Evolutionary conservation across 2,113 vertebrate genomes (phyloP), one percentile per base, ranked within the genome.

Genomic region (Burhinus oedicnemus): DNA sequence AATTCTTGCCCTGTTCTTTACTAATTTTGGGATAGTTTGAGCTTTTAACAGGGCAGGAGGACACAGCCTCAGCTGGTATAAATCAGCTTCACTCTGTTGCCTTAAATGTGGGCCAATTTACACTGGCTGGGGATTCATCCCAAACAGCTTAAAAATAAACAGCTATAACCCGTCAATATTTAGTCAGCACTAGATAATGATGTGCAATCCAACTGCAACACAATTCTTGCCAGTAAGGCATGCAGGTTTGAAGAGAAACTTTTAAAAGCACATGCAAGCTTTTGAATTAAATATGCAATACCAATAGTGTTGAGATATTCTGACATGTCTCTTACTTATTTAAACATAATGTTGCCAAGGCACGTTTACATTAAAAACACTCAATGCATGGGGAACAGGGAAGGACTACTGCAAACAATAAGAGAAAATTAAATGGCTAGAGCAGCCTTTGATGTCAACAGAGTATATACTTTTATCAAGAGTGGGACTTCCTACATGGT

Each of bases 211-310:
- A 90, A 51, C 54, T 77, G 82, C 70, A 90, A 89, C 62, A 69
- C 32, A 58, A 2, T 58, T 83, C 78, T 83, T 96, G 90, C 78
- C 52, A 74, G 51, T 83, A 87, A 97, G 71, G 54, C 36, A 15
- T 62, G 74, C 74, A 91, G 26, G 5, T 94, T 86, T 87, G 78
- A 85, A 95, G 49, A 72, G 36, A 81, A 95, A 94, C n/a, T 76
- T 95, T 82, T 64, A 88, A 86, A 95, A 96, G 91, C 96, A 96
- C 94, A 96, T 95, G 91, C 81, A 95, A 95, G 87, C 70, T 95
- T 97, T 93, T 88, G 78, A 93, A 95, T 77, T 80, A 95, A 95
- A 97, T 97, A 97, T 97, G 97, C 96, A 97, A 95, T 92, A 95
- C 32, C 44, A 57, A 27, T 81, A 29, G n/a, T 66, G 6, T 77